Conservation (phyloP, 2,797 vertebrate genomes). For the Leptoclinus maculatus region DNA sequence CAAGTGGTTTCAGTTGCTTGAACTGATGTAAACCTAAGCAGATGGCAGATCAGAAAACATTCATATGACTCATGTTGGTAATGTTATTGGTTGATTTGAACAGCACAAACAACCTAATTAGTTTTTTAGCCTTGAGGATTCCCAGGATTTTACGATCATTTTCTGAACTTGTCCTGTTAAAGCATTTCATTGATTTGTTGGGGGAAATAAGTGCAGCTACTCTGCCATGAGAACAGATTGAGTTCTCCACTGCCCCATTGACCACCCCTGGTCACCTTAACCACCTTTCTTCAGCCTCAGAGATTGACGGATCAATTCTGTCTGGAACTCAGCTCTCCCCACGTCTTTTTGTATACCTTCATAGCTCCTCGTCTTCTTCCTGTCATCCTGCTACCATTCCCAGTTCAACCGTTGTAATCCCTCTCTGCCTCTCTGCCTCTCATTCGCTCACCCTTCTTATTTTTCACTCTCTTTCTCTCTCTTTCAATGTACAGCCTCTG, state of each 20-base stretch:
- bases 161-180: neutral
- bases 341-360: constrained; percentile 62
- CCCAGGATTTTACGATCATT: neutral
- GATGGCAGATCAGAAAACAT: neutral
- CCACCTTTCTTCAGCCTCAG: constrained; percentile 38
- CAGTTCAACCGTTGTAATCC: constrained; percentile 62
- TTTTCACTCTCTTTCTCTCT: constrained; percentile 54
- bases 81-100: neutral
- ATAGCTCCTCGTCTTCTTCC: constrained; percentile 56
- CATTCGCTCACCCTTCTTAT: constrained; percentile 62
- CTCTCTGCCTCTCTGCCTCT: constrained; percentile 58
- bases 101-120: neutral
- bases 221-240: constrained; percentile 19
- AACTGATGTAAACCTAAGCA: too few species aligned
- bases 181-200: neutral
- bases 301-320: constrained; percentile 71
- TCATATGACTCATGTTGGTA: neutral
- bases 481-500: constrained; percentile 35
- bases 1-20: too few species aligned
- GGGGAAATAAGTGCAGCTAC: neutral
- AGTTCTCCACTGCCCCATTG: constrained; percentile 10
- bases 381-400: constrained; percentile 58
- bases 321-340: constrained; percentile 60
- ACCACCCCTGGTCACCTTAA: constrained; percentile 43
- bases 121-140: neutral